phyloP scores from a whole-genome alignment of 2,113 vertebrate species.

The Cranoglanis bouderius region DNA sequence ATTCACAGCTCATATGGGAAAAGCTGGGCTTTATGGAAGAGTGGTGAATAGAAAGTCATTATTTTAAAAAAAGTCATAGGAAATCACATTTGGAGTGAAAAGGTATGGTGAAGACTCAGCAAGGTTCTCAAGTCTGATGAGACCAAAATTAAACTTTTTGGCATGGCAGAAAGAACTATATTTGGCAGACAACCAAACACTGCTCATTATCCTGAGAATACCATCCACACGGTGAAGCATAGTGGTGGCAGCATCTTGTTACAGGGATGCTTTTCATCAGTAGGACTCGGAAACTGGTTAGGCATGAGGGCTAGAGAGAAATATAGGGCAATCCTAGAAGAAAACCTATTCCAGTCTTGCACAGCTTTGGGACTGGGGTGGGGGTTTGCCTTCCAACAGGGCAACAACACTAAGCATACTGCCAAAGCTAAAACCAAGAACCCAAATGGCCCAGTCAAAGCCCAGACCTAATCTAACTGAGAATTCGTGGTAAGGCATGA shows the following conservation, averaged over 20 bases:
- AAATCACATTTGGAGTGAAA: not conserved
- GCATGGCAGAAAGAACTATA: not conserved
- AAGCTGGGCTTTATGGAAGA: not conserved
- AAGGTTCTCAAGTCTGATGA: not conserved
- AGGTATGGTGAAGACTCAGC: not conserved
- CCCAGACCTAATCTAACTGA: not conserved
- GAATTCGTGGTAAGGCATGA: not conserved
- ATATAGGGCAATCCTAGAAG: not conserved
- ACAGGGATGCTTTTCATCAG: not conserved
- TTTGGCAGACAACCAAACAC: not conserved
- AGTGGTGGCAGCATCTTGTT: not conserved
- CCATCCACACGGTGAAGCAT: not conserved
- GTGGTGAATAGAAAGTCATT: not conserved
- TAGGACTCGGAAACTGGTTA: not conserved
- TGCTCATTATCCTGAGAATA: not conserved
- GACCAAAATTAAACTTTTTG: not conserved
- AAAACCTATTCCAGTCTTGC: not conserved
- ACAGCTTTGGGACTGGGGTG: not conserved
- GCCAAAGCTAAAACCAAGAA: not conserved
- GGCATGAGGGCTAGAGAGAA: not conserved
- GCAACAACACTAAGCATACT: not conserved
- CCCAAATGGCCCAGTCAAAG: not conserved
- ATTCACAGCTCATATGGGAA: not conserved
- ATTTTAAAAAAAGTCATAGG: not conserved
- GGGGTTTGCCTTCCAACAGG: not conserved